These are phyloP conservation scores for Pao palembangensis DNA, from an alignment of 2,113 vertebrate genomes.

Conservation along the genomic window DNA sequence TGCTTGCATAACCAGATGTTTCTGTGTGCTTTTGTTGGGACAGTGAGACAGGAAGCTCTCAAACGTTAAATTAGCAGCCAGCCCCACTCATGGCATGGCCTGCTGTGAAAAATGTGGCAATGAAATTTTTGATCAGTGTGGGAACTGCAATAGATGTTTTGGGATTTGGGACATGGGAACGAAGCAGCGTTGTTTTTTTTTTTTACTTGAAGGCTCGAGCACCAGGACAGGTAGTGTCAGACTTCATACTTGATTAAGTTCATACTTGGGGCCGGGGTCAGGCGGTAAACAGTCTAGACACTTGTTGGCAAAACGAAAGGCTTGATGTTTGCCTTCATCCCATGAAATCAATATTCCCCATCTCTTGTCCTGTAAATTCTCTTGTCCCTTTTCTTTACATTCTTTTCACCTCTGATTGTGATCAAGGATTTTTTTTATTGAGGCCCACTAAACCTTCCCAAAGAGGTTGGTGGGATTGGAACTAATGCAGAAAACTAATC, in stretches of 20 bases:
- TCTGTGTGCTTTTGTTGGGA: not conserved
- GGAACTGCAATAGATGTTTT: not conserved
- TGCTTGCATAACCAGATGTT: not conserved
- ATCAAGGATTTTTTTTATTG: conserved; percentile 9
- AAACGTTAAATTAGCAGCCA: conserved; percentile 15
- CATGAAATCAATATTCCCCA: conserved; percentile 15
- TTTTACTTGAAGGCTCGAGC: not conserved
- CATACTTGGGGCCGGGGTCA: conserved; percentile 18
- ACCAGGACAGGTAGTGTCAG: conserved; percentile 8
- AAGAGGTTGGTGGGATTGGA: conserved; percentile 8
- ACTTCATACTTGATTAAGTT: conserved; percentile 5
- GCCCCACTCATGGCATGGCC: conserved; percentile 34
- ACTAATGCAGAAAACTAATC: conserved; percentile 8
- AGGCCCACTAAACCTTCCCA: not conserved
- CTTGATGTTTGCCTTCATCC: conserved; percentile 25
- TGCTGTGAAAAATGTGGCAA: conserved; percentile 44
- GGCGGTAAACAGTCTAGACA: conserved; percentile 36
- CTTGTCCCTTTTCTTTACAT: conserved; percentile 4
- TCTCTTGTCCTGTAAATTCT: conserved; percentile 15
- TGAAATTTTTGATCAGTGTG: conserved; percentile 28
- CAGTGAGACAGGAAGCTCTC: conserved; percentile 31
- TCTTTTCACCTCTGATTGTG: conserved; percentile 10
- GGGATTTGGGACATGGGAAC: not conserved
- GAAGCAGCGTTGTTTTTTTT: conserved; percentile 3
- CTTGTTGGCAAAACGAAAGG: conserved; percentile 32